Evolutionary conservation across 2,888 invertebrate genomes (phyloP), one percentile per base, ranked within the genome.

Genomic region (Rotaria macrura): DNA sequence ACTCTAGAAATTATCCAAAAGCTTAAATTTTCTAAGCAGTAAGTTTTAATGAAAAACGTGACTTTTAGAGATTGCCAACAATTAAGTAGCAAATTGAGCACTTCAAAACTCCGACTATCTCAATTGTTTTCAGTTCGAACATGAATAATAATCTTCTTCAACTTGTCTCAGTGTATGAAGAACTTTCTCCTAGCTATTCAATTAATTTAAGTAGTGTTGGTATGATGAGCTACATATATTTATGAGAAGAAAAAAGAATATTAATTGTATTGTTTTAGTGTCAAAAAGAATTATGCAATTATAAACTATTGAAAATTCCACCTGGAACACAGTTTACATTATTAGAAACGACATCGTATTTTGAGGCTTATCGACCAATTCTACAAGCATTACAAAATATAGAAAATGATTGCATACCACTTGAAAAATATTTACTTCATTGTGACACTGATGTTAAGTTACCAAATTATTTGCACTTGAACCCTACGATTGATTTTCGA

Each of bases 291-390:
- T 43, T 79, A 43, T 79, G 79, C 43, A 43, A 43, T 79, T 5
- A 79, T 43, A 10, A 40, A 79, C 12, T 79, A 43, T 43, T 79
- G 79, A 79, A 9, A 43, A 79, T 43, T 12, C 43, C 79, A 43
- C 40, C 43, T 1, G 79, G 79, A 43, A 79, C 79, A 79, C 12
- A 7, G 6, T 79, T 79, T 43, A 79, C 79, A 25, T 43, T 79
- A 79, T 43, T 79, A 43, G 79, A 79, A 79, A 79, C 79, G 0
- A 79, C 79, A 79, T 40, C 79, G 12, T 79, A 79, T n/a, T 79
- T 79, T 40, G 79, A 79, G 89, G 94, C 95, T 0, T 95, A 95
- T 89, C 92, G 93, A 87, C 93, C 94, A 89, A 94, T 95, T 0
- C 91, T 95, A 85, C 92, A 92, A 87, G 94, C 93, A n/a, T 89